Conservation (phyloP, 2,888 invertebrate genomes). For the Seira ritae region DNA sequence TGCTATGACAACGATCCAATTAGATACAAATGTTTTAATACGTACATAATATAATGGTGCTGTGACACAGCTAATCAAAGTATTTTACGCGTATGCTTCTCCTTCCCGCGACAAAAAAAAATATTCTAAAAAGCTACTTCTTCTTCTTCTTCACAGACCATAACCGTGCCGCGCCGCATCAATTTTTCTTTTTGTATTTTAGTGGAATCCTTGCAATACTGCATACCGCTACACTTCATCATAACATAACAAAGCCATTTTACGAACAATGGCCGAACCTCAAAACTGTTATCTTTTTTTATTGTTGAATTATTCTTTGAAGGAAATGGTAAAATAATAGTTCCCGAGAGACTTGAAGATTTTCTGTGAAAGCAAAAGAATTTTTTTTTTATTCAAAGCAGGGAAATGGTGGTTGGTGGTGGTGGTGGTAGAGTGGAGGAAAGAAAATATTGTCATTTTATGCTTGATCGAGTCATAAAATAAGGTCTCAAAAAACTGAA, state of each 20-base stretch:
- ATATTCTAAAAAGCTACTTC: too few relatives aligned
- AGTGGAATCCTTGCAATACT: background rate
- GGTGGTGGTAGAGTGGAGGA: too few relatives aligned
- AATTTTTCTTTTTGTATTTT: background rate
- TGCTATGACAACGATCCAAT: too few relatives aligned
- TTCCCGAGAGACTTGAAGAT: background rate
- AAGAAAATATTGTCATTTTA: conserved; percentile 73
- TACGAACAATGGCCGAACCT: background rate
- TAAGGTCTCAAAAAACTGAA: conserved; percentile 73
- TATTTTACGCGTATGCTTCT: too few relatives aligned
- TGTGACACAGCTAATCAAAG: too few relatives aligned
- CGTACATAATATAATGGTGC: too few relatives aligned
- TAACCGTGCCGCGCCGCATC: too few relatives aligned
- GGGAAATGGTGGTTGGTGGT: conserved; percentile 73
- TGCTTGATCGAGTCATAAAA: conserved; percentile 74
- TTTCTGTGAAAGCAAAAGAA: background rate
- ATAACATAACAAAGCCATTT: too few relatives aligned
- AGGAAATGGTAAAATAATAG: background rate
- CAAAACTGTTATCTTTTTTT: background rate
- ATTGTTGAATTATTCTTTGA: conserved; percentile 6
- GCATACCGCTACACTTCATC: background rate
- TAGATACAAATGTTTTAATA: too few relatives aligned
- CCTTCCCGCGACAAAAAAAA: too few relatives aligned
- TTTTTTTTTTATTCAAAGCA: too few relatives aligned
- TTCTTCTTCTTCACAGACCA: too few relatives aligned